Base-by-base conservation (phyloP, 1,140 invertebrate genomes). In the Ericerus pela region DNA sequence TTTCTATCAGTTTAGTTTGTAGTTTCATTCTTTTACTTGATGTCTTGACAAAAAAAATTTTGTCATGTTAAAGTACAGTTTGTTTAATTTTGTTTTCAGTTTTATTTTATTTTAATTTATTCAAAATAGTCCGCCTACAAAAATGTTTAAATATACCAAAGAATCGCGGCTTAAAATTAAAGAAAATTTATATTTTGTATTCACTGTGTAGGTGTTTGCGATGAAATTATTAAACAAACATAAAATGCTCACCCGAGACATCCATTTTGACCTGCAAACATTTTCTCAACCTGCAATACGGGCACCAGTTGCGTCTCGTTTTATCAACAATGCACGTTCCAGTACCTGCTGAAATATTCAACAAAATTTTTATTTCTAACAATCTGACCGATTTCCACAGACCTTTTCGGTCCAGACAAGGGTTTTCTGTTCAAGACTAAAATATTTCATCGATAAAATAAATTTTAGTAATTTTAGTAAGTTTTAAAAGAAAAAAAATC, bases 251-350 rank as follows among this genome's bases (percentile, higher is more conserved):
- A 86, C 84, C 83, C 69, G 77, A 65, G 12, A 76, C 76, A 61
- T 89, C 88, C 87, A 91, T 91, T 54, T 78, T 75, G 12, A 84
- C 83, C 1, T 72, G 63, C 57, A 89, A 80, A 63, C 87, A 91
- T 61, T 84, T 82, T 64, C 83, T 78, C 4, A 91, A 70, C 52
- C 88, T 73, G 66, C 88, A 92, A 62, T 79, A 81, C 0, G 88
- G 86, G 69, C 88, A 91, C 87, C 87, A 91, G 68, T 92, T 91
- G 60, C 88, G 67, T 61, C 86, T 67, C 0, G 81, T 78, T 73
- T 88, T 89, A 66, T 91, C 87, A 18, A 92, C 75, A 1, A 79
- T 67, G 65, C 88, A 92, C 22, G 72, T 73, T n/a, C 82, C 81
- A 58, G 76, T 79, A 22, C 83, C 84, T 57, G 82, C 82, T 82